Percentiles rank a stretch among this genome's conserved stretches.
Conservation (phyloP, 1,140 invertebrate genomes). For the Aphis gossypii region DNA sequence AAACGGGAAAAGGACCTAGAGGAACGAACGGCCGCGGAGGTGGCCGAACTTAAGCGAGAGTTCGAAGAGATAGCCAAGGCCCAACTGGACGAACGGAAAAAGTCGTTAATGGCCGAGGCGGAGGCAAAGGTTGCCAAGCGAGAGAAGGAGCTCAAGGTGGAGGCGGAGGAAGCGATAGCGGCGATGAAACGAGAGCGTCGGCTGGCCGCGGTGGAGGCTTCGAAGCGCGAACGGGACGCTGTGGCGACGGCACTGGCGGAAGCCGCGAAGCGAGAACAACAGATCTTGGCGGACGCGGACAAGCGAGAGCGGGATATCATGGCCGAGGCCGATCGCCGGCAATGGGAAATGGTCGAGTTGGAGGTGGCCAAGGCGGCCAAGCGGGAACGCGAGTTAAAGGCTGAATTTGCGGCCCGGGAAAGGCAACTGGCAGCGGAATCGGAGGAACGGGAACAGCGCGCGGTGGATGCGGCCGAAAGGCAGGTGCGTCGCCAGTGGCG, state of each 20-base stretch:
- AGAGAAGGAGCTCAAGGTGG: background rate
- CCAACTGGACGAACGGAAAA: too few species aligned
- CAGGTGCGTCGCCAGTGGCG: conserved; percentile 22
- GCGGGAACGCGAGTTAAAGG: background rate
- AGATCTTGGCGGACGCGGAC: background rate
- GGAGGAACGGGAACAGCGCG: background rate
- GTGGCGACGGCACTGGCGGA: background rate
- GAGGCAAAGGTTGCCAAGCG: background rate
- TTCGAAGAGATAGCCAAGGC: background rate
- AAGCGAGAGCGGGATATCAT: background rate
- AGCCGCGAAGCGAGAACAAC: background rate
- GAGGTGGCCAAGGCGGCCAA: background rate
- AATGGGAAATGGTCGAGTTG: background rate
- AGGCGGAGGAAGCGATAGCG: background rate
- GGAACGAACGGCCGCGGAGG: background rate
- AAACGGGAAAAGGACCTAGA: conserved; percentile 13
- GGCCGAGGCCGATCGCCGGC: background rate
- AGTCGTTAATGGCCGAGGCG: background rate
- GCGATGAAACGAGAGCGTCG: conserved; percentile 5
- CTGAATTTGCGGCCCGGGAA: background rate
- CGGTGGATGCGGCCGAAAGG: background rate
- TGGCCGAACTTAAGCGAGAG: background rate
- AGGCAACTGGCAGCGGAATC: background rate
- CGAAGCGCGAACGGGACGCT: background rate
- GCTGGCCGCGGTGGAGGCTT: conserved; percentile 5